Percentiles rank a stretch among this genome's conserved stretches.
Evolutionary conservation across 2,888 invertebrate species (phyloP).

Genomic region (Ophraella communa): DNA sequence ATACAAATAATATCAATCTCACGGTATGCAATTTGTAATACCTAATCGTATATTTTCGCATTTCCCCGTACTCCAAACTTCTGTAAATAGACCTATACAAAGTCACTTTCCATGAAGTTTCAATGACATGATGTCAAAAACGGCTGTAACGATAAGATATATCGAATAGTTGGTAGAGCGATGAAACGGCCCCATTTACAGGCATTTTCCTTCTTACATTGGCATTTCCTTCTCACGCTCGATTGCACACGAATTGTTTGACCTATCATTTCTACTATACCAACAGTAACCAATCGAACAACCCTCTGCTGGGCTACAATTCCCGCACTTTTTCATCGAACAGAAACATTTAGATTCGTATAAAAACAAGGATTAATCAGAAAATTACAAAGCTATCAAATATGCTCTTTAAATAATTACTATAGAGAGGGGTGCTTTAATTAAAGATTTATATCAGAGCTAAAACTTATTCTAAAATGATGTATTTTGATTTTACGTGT

Average conservation of each 20-base stretch:
- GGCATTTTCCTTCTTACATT: slow-evolving; percentile 60
- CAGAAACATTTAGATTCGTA: neutral
- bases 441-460: too few relatives aligned
- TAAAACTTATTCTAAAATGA: too few relatives aligned
- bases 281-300: slow-evolving; percentile 36
- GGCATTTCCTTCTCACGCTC: slow-evolving; percentile 60
- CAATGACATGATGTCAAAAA: slow-evolving; percentile 39
- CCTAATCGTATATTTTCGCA: too few relatives aligned
- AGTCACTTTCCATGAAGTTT: slow-evolving; percentile 25
- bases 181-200: slow-evolving; percentile 58
- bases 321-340: neutral
- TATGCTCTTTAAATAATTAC: too few relatives aligned
- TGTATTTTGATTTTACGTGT: too few relatives aligned
- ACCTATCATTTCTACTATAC: slow-evolving; percentile 55
- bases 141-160: slow-evolving; percentile 33
- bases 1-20: too few relatives aligned
- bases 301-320: neutral
- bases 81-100: neutral
- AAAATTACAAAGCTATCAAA: neutral
- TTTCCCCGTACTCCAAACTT: neutral
- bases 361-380: neutral
- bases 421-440: too few relatives aligned
- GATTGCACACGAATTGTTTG: slow-evolving; percentile 60
- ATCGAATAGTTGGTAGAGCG: slow-evolving; percentile 46
- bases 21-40: too few relatives aligned